Evolutionary conservation across 1,140 invertebrate species (phyloP).

Genomic region (Tetraneura akinire): DNA sequence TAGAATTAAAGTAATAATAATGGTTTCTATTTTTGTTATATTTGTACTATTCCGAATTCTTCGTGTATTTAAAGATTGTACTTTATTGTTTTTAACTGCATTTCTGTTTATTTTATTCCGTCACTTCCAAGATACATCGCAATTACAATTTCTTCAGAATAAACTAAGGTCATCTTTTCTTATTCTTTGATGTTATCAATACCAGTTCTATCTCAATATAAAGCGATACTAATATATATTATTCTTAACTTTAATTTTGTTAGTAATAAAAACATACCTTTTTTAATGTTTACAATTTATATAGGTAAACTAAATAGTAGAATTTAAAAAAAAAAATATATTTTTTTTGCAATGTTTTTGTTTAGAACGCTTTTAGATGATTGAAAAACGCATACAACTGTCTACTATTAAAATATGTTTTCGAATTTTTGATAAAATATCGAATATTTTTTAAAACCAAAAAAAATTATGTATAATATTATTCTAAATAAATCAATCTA

Average conservation of each 20-base stretch:
- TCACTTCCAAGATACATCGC: not conserved
- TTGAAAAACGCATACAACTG: slow-evolving; percentile 5
- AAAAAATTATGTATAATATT: no score
- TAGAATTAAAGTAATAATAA: not conserved
- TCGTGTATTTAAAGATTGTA: not conserved
- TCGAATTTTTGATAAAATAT: no score
- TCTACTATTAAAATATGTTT: no score
- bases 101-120: not conserved
- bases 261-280: not conserved
- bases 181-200: slow-evolving; percentile 20
- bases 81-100: not conserved
- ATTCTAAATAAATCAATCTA: no score
- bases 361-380: slow-evolving; percentile 35
- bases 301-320: not conserved
- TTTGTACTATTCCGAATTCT: not conserved
- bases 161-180: not conserved
- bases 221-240: slow-evolving; percentile 14
- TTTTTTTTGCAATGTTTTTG: slow-evolving; percentile 3
- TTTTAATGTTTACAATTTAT: not conserved
- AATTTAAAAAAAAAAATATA: not conserved
- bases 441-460: no score
- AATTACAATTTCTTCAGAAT: not conserved
- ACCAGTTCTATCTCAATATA: not conserved
- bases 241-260: not conserved
- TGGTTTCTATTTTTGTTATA: not conserved